A percentile compares a stretch with the other conserved stretches of the same genome.
Evolutionary conservation across 2,888 invertebrate genomes (phyloP).

Genomic region (Tanytarsus gracilentus): DNA sequence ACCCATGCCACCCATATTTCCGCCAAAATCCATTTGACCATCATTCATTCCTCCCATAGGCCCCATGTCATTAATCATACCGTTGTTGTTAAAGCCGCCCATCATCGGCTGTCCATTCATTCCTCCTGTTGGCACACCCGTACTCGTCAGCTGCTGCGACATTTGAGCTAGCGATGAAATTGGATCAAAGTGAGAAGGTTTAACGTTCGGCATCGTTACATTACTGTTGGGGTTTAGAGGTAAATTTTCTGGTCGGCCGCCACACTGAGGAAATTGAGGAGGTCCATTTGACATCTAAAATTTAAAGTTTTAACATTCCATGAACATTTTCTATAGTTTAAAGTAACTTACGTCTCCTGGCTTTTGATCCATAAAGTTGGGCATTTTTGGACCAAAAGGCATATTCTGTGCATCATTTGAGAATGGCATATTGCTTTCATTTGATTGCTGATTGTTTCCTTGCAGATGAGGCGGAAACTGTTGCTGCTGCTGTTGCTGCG

Average conservation of each 20-base stretch:
- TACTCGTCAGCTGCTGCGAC: slow-evolving; percentile 84
- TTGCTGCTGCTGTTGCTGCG: slow-evolving; percentile 33
- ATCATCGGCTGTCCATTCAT: slow-evolving; percentile 48
- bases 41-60: slow-evolving; percentile 40
- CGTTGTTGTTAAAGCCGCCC: slow-evolving; percentile 33
- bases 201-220: slow-evolving; percentile 48
- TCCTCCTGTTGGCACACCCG: slow-evolving; percentile 50
- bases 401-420: slow-evolving; percentile 36
- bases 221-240: slow-evolving; percentile 58
- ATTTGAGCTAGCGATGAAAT: slow-evolving; percentile 90
- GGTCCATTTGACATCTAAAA: not conserved
- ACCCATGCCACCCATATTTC: slow-evolving; percentile 32
- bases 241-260: slow-evolving; percentile 51
- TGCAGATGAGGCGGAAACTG: slow-evolving; percentile 35
- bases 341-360: slow-evolving; percentile 37
- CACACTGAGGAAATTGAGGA: slow-evolving; percentile 31
- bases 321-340: not conserved
- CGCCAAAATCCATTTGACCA: slow-evolving; percentile 45
- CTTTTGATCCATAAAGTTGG: slow-evolving; percentile 43
- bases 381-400: slow-evolving; percentile 19
- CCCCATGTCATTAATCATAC: slow-evolving; percentile 35
- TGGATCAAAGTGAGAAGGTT: slow-evolving; percentile 75
- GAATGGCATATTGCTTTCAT: slow-evolving; percentile 43
- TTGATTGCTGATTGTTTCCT: slow-evolving; percentile 31
- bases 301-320: not conserved